Conservation (phyloP, 2,888 invertebrate species). For the Andricus curvator region DNA sequence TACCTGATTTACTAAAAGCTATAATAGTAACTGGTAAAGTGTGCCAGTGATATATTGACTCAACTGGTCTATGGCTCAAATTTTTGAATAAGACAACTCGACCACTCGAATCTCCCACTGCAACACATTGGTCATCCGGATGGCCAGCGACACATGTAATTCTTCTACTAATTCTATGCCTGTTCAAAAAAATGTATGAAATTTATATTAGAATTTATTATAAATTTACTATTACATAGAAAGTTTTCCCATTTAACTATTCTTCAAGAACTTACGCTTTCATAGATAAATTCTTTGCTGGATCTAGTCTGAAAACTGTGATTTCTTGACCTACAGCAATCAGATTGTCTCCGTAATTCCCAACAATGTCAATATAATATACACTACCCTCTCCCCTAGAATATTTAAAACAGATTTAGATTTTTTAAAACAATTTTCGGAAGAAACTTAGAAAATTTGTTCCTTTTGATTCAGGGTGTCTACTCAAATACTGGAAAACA, state of each 20-base stretch:
- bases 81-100: conserved; percentile 83
- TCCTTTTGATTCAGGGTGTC: too few relatives aligned
- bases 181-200: conserved; percentile 39
- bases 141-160: conserved; percentile 85
- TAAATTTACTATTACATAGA: conserved; percentile 5
- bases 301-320: conserved; percentile 69
- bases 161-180: conserved; percentile 67
- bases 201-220: not conserved
- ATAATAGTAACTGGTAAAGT: conserved; percentile 84
- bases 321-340: conserved; percentile 68
- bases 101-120: conserved; percentile 85
- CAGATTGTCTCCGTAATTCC: conserved; percentile 73
- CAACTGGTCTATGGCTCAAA: conserved; percentile 66
- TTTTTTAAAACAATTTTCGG: not conserved
- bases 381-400: conserved; percentile 59
- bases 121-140: conserved; percentile 83
- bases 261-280: conserved; percentile 62
- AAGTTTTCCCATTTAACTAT: not conserved
- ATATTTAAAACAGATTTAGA: conserved; percentile 48
- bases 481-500: too few relatives aligned
- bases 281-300: conserved; percentile 63
- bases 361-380: conserved; percentile 73
- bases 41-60: conserved; percentile 88
- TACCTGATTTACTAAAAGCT: conserved; percentile 81
- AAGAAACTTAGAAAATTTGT: too few relatives aligned